These are phyloP conservation scores for Pseudorhiza aurosa DNA, from an alignment of 30 jellyfish, hydroid and myxozoan genomes.

Conservation along the genomic window DNA sequence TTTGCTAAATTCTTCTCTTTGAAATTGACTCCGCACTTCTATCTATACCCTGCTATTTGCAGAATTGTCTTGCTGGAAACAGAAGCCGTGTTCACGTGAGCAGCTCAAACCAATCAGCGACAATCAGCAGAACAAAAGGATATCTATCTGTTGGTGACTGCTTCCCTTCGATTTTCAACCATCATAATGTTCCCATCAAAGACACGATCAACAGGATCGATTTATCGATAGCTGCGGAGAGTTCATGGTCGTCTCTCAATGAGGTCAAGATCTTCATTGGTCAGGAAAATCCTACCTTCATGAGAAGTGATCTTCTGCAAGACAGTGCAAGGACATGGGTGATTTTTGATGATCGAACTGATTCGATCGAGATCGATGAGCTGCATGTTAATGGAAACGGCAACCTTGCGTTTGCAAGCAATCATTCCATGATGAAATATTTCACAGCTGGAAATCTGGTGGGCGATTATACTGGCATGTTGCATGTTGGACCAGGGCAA, in stretches of 20 bases:
- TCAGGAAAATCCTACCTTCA: constrained; percentile 29
- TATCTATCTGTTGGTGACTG: constrained; percentile 44
- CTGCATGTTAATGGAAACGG: constrained; percentile 45
- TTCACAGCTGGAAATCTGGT: constrained; percentile 16
- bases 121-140: constrained; percentile 24
- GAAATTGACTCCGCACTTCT: too few relatives aligned
- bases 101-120: background rate
- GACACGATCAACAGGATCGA: constrained; percentile 8
- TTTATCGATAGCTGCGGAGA: constrained; percentile 7
- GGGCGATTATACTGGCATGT: constrained; percentile 56
- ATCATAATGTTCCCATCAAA: constrained; percentile 13
- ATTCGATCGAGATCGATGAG: background rate
- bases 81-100: constrained; percentile 36
- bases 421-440: background rate
- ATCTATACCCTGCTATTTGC: too few relatives aligned
- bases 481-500: constrained; percentile 53
- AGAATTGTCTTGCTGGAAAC: constrained; percentile 62
- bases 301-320: constrained; percentile 24
- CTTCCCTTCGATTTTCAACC: constrained; percentile 11
- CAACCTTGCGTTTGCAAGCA: constrained; percentile 32
- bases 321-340: constrained; percentile 65
- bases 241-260: constrained; percentile 35
- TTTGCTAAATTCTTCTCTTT: background rate
- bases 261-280: constrained; percentile 50
- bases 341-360: constrained; percentile 20